phyloP scores from a whole-genome alignment of 92 coral and sea anemone genomes.

The Palythoa grandiflora region DNA sequence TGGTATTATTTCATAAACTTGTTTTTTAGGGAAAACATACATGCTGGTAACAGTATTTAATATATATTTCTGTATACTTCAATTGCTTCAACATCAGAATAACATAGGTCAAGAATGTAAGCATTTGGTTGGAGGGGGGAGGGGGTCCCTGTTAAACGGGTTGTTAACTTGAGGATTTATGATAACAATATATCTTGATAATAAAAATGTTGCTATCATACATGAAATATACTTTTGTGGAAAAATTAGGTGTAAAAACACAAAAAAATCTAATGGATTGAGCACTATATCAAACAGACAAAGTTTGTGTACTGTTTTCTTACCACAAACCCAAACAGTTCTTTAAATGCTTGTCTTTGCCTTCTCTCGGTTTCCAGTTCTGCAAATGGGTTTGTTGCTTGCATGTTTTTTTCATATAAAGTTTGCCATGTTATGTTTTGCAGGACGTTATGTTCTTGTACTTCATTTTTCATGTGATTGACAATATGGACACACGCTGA shows the following conservation, averaged over 20 bases:
- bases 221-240: background rate
- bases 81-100: too few species aligned
- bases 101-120: too few species aligned
- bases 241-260: background rate
- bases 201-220: too few species aligned
- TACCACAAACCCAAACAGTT: slow-evolving; percentile 65
- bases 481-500: slow-evolving; percentile 52
- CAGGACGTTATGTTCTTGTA: slow-evolving; percentile 17
- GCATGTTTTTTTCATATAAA: slow-evolving; percentile 54
- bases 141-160: too few species aligned
- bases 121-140: too few species aligned
- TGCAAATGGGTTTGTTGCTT: slow-evolving; percentile 65
- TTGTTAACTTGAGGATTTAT: too few species aligned
- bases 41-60: background rate
- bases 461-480: slow-evolving; percentile 40
- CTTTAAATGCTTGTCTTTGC: slow-evolving; percentile 64
- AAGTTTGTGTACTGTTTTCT: slow-evolving; percentile 23
- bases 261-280: slow-evolving; percentile 8
- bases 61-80: too few species aligned
- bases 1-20: background rate
- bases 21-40: background rate
- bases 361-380: slow-evolving; percentile 55
- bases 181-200: too few species aligned
- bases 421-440: slow-evolving; percentile 54
- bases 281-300: background rate